phyloP scores from a whole-genome alignment of 2,797 vertebrate species.

The Podargus strigoides region DNA sequence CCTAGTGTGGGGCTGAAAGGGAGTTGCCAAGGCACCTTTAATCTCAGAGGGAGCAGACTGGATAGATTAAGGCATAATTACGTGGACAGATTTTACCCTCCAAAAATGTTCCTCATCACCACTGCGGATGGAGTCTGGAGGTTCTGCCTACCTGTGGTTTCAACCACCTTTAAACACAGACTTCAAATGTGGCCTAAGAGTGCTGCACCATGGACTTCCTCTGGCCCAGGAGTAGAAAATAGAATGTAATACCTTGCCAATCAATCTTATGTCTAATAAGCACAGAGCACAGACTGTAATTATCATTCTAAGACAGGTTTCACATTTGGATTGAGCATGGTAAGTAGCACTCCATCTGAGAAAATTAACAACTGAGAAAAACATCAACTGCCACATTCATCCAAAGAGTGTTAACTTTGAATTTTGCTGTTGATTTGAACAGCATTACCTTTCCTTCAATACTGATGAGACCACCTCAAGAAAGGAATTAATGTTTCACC shows the following conservation, averaged over 20 bases:
- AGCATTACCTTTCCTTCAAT: background rate
- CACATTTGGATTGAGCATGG: background rate
- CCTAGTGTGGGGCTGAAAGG: background rate
- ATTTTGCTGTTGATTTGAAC: background rate
- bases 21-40: background rate
- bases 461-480: background rate
- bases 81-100: background rate
- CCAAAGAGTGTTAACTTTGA: background rate
- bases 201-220: background rate
- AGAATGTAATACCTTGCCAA: background rate
- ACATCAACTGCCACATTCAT: background rate
- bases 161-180: background rate
- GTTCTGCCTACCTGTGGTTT: background rate
- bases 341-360: background rate
- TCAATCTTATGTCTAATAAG: background rate
- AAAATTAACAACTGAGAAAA: slow-evolving; percentile 11
- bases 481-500: background rate
- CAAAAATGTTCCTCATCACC: background rate
- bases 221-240: background rate
- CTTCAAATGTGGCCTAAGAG: background rate
- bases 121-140: background rate
- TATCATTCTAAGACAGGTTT: slow-evolving; percentile 8
- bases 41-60: background rate
- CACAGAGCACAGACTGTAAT: background rate
- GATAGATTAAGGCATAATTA: background rate